Conservation (phyloP, 2,888 invertebrate genomes). For the Rotaria socialis region DNA sequence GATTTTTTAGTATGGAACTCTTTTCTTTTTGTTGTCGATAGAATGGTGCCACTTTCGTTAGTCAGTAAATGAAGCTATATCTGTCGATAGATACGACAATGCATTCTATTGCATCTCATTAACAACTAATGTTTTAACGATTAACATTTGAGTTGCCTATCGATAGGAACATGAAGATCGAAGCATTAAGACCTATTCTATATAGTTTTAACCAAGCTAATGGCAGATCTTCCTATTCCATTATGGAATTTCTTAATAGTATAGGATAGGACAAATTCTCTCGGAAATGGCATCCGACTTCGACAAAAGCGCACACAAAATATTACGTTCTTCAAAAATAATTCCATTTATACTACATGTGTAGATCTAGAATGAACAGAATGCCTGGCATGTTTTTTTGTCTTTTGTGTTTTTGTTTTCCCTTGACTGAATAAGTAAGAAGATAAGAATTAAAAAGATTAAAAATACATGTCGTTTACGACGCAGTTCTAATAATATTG, state of each 20-base stretch:
- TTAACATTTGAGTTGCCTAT: not conserved
- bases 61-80: not conserved
- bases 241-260: not conserved
- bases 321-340: not conserved
- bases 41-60: not conserved
- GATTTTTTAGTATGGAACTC: not conserved
- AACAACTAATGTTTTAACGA: not conserved
- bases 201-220: not conserved
- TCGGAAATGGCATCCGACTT: not conserved
- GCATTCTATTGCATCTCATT: constrained; percentile 4
- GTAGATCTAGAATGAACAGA: not conserved
- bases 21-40: not conserved
- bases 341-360: not conserved
- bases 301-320: not conserved
- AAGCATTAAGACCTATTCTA: not conserved
- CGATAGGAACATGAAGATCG: not conserved
- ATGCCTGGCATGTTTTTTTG: too few species aligned
- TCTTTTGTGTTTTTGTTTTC: too few species aligned
- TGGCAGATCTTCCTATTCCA: not conserved
- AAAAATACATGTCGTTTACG: too few species aligned
- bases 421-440: too few species aligned
- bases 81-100: not conserved
- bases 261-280: not conserved
- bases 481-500: too few species aligned
- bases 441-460: too few species aligned